phyloP scores from a whole-genome alignment of 2,888 invertebrate species.

The Caenorhabditis sp. region DNA sequence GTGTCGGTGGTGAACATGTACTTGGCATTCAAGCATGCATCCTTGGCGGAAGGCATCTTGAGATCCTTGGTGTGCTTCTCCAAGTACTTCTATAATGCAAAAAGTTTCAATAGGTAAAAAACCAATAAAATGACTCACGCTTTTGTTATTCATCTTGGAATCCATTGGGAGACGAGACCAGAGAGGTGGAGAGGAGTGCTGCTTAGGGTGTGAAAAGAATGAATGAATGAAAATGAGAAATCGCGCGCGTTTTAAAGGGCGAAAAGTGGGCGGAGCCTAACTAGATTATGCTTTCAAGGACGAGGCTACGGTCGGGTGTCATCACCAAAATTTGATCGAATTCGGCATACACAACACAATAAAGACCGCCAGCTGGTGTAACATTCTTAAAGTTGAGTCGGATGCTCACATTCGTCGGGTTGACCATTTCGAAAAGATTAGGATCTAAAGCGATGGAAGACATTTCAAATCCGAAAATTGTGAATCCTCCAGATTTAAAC shows the following conservation, averaged over 20 bases:
- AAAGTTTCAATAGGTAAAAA: background rate
- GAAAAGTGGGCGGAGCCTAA: background rate
- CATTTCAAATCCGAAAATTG: conserved; percentile 8
- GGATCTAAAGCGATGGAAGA: background rate
- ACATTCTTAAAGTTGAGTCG: background rate
- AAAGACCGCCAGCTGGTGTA: background rate
- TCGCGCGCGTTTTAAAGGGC: no score
- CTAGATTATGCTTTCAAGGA: background rate
- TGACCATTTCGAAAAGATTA: background rate
- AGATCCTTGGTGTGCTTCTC: background rate
- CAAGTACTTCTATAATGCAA: background rate
- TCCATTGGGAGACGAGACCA: background rate
- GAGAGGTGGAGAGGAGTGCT: background rate
- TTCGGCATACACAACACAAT: background rate
- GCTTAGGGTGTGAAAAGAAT: background rate
- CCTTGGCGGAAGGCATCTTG: background rate
- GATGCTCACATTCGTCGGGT: background rate
- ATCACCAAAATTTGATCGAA: background rate
- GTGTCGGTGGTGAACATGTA: background rate
- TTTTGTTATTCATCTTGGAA: background rate
- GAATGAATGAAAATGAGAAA: background rate
- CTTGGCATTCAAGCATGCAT: background rate
- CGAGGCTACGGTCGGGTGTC: background rate
- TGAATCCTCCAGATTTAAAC: background rate
- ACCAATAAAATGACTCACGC: background rate